phyloP scores from a whole-genome alignment of 1,140 invertebrate species.

The Acyrthosiphon pisum region DNA sequence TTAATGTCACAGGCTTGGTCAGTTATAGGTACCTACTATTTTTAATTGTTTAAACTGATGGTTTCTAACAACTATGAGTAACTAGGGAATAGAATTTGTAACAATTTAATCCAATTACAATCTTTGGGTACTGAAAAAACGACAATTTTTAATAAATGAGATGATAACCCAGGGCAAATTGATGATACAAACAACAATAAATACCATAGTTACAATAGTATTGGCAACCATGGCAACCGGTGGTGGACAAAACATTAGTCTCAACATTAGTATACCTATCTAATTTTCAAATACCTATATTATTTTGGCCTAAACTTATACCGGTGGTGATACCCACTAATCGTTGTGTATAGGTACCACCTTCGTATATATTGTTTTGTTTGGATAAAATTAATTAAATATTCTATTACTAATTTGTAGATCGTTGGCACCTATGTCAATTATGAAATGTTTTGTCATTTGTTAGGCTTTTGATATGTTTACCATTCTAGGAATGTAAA shows the following conservation, averaged over 20 bases:
- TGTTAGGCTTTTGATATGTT: neutral
- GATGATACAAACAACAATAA: neutral
- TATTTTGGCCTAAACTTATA: neutral
- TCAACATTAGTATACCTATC: neutral
- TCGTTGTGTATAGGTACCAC: neutral
- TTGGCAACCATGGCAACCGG: neutral
- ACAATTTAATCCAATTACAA: neutral
- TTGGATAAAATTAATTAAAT: neutral
- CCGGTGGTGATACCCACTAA: neutral
- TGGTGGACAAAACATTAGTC: neutral
- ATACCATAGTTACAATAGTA: neutral
- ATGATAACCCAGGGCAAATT: neutral
- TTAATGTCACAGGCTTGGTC: too few species aligned
- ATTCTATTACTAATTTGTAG: neutral
- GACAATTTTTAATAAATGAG: neutral
- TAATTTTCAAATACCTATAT: neutral
- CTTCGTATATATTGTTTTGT: neutral
- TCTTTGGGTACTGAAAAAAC: neutral
- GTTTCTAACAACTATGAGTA: too few species aligned
- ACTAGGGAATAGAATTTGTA: neutral
- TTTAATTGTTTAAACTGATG: too few species aligned
- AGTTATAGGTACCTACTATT: too few species aligned
- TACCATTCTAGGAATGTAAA: neutral
- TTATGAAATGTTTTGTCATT: neutral
- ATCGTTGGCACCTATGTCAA: neutral